These are phyloP conservation scores for Gymnoscopelus microlampas DNA, from an alignment of 2,797 vertebrate genomes.

Conservation along the genomic window DNA sequence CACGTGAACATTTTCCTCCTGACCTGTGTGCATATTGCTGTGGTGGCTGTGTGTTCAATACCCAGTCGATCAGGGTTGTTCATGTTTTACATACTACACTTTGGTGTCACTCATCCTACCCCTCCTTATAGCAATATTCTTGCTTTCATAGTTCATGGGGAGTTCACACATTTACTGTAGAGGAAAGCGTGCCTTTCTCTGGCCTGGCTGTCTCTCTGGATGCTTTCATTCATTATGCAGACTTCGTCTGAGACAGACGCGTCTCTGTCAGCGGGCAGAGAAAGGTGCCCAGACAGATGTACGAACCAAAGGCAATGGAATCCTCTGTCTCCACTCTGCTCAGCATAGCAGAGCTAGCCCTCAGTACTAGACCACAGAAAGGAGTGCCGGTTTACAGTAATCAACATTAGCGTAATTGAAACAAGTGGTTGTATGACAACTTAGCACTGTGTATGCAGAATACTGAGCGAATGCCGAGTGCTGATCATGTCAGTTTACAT, in stretches of 20 bases:
- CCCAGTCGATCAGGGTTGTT: constrained; percentile 87
- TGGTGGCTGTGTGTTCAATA: constrained; percentile 38
- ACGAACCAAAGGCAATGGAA: constrained; percentile 70
- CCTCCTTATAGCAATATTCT: constrained; percentile 82
- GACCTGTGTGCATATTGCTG: constrained; percentile 70
- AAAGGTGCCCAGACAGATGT: constrained; percentile 50
- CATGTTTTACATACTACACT: constrained; percentile 87
- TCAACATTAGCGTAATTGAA: constrained; percentile 40
- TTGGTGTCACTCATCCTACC: constrained; percentile 87
- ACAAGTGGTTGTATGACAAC: constrained; percentile 14
- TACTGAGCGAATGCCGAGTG: constrained; percentile 37
- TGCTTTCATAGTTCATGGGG: constrained; percentile 84
- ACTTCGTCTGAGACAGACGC: constrained; percentile 57
- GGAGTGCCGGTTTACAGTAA: constrained; percentile 53
- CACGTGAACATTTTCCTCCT: constrained; percentile 73
- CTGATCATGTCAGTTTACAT: constrained; percentile 57
- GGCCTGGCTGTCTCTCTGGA: constrained; percentile 65
- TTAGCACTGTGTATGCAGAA: constrained; percentile 46
- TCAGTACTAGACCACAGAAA: constrained; percentile 54
- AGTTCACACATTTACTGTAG: constrained; percentile 38
- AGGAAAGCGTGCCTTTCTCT: constrained; percentile 63
- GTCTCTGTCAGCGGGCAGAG: constrained; percentile 48
- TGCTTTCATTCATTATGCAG: constrained; percentile 49
- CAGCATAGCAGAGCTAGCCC: constrained; percentile 60
- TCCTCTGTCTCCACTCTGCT: constrained; percentile 56